A percentile compares a stretch with the other conserved stretches of the same genome.
phyloP scores from a whole-genome alignment of 2,113 vertebrate species.

The Calypte anna region DNA sequence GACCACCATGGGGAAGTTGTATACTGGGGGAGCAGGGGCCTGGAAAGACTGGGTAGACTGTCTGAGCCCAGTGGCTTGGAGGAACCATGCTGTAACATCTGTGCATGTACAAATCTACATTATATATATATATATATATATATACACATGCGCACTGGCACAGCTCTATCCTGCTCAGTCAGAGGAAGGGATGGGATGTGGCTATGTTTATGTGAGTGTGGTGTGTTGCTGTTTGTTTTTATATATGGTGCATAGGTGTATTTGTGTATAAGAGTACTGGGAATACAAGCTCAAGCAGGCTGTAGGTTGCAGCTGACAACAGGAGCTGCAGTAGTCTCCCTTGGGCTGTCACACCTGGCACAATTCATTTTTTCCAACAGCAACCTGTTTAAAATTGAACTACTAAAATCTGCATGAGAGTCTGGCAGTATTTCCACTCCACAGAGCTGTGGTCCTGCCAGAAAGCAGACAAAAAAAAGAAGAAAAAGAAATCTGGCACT shows the following conservation, averaged over 20 bases:
- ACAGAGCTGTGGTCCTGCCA: not conserved
- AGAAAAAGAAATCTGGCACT: not conserved
- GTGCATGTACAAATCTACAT: not conserved
- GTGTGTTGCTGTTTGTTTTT: not conserved
- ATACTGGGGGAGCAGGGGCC: not conserved
- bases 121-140: rapidly evolving
- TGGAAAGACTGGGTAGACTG: not conserved
- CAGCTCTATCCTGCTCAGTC: not conserved
- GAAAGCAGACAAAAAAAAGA: not conserved
- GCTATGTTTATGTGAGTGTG: not conserved
- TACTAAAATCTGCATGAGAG: not conserved
- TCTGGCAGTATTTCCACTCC: not conserved
- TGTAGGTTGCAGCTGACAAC: not conserved
- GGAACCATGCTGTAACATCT: rapidly evolving
- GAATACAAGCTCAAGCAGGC: not conserved
- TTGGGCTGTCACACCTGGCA: not conserved
- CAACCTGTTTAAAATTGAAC: not conserved
- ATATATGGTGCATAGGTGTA: too few species aligned
- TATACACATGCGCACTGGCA: not conserved
- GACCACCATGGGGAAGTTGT: not conserved
- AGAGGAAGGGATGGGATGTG: not conserved
- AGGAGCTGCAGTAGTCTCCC: not conserved
- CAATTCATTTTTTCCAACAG: not conserved
- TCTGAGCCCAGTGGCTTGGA: not conserved
- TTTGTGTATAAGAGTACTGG: not conserved